Evolutionary conservation across 2,797 vertebrate genomes (phyloP).

Genomic region (Coilia nasus): DNA sequence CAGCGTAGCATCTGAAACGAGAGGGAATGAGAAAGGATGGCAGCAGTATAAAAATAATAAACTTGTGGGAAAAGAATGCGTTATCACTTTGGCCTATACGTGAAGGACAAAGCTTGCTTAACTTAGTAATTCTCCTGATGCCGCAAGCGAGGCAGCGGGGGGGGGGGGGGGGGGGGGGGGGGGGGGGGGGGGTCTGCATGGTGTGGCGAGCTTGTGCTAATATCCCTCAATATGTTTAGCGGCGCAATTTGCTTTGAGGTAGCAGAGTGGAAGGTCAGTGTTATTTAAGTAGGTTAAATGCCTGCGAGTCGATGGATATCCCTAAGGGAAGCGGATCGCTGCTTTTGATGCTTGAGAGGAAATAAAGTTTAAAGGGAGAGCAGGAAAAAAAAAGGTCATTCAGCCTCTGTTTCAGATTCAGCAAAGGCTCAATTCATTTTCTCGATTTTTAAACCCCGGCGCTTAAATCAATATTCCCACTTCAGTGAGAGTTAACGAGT

Average conservation of each 20-base stretch:
- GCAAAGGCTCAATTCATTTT: slow-evolving; percentile 17
- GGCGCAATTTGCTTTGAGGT: slow-evolving; percentile 27
- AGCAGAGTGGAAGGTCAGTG: slow-evolving; percentile 34
- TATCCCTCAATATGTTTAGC: slow-evolving; percentile 18
- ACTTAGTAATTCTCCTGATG: neutral
- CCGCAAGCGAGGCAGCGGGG: neutral
- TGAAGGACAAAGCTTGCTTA: neutral
- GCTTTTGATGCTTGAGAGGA: slow-evolving; percentile 31
- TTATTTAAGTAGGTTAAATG: slow-evolving; percentile 55
- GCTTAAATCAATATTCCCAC: slow-evolving; percentile 1
- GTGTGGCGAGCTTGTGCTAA: neutral
- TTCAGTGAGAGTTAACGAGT: neutral
- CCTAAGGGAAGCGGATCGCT: slow-evolving; percentile 40
- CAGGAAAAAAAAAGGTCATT: slow-evolving; percentile 25
- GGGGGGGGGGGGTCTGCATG: neutral
- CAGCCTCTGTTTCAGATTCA: neutral
- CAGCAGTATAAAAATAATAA: neutral
- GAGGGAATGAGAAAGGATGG: neutral
- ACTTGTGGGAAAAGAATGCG: neutral
- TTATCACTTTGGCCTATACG: neutral
- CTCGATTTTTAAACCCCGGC: slow-evolving; percentile 6
- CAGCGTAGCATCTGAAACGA: no score
- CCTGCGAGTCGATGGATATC: slow-evolving; percentile 49
- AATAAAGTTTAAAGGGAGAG: slow-evolving; percentile 24
- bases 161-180: no score